Base-by-base conservation (phyloP, 2,113 vertebrate genomes). In the Rhinopomastus cyanomelas region DNA sequence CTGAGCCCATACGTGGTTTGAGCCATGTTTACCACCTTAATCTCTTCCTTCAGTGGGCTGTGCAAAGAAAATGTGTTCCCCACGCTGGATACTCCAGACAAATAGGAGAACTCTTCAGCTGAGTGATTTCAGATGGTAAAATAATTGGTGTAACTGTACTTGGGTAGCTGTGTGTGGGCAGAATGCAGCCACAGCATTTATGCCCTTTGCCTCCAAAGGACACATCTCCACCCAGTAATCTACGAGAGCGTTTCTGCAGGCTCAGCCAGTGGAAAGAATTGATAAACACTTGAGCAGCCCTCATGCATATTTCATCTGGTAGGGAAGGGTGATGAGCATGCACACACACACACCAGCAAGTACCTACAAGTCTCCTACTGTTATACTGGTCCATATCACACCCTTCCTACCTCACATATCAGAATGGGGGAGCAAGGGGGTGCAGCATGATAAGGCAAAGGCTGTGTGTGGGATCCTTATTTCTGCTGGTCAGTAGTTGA, bases 201-300 rank as follows among this genome's bases (percentile, higher is more conserved):
- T 77, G 48, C 72, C 69, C 52, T 94, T 93, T 93, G 69, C 86
- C 37, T 90, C 71, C 52, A 92, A 81, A 93, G 69, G 29, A 66
- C 46, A 37, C 15, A 89, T 53, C 62, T 91, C 90, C 73, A 64
- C 71, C 48, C 59, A 56, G 57, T 61, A 91, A 91, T 79, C 79
- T 79, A 60, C 55, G 49, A 59, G 36, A 86, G 36, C 83, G 51
- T 81, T 95, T 92, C 88, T 74, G 55, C 65, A 92, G 59, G 74
- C 56, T 95, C 88, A 93, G 90, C 55, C 83, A 94, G 77, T 59
- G 78, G 92, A 95, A 95, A 93, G 78, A 91, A 92, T 21, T 94
- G 77, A 81, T 88, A 91, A 95, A 89, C 86, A 91, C 81, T 88
- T 68, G 53, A 91, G 55, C 0, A 0, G 71, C 42, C 37, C 66